Evolutionary conservation across 2,888 invertebrate genomes (phyloP), one percentile per base, ranked within the genome.

Genomic region (Dolichomitus sp.): DNA sequence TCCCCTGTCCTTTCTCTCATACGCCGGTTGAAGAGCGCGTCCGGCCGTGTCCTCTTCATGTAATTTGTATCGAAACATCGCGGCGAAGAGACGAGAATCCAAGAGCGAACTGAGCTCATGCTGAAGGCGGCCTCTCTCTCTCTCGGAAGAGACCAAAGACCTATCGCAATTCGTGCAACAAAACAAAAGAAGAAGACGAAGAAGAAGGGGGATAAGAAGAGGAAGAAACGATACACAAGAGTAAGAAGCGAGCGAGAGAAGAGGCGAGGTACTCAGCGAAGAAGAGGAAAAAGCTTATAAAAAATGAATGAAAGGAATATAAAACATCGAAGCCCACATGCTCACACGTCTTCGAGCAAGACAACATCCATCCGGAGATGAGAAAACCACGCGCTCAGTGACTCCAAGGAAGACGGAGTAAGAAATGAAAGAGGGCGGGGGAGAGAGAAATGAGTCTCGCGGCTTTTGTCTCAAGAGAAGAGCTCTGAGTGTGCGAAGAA

Each of bases 41-140:
- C 72, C 72, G 61, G 85, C 87, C 89, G 88, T 90, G 91, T 83
- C 85, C 88, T 85, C 90, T 89, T 91, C 91, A 84, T 93, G 92
- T 93, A 93, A 92, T 93, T 93, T 93, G 93, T 93, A 93, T 92
- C 93, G 91, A 89, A 91, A 90, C 91, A 91, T 91, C 91, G 88
- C 87, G 86, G 87, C 80, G 84, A 80, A 70, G 85, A 84, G 89
- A 84, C 84, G 76, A 85, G 84, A 87, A 86, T 83, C 66, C 84
- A 81, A 75, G 81, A 37, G 12, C 45, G 23, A 23, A 37, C 23
- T 40, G 66, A 79, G 59, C 65, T 48, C 68, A 19, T 45, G 19
- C 59, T 23, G 76, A 40, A 19, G 45, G 11, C 23, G 52, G 7
- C 7, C 45, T 19, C 40, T 40, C 57, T 59, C 54, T n/a, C n/a